Percentiles rank a stretch among this genome's conserved stretches.
Conservation (phyloP, 2,888 invertebrate genomes). For the Drosophila birchii region DNA sequence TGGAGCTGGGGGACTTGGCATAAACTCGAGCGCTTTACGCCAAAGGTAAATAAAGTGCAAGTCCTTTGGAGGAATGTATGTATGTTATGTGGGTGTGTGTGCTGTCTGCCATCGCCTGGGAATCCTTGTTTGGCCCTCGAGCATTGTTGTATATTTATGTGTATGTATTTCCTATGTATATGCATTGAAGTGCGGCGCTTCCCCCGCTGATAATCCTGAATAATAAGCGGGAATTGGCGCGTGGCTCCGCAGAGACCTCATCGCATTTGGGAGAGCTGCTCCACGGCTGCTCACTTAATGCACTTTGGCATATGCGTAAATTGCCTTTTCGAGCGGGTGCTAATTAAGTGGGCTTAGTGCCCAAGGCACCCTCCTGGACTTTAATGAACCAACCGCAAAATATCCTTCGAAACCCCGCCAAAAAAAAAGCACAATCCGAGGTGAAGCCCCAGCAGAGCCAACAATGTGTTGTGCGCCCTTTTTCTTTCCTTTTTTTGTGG, state of each 20-base stretch:
- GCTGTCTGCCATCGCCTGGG: constrained; percentile 11
- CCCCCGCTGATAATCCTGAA: constrained; percentile 42
- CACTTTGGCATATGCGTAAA: constrained; percentile 48
- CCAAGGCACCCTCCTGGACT: constrained; percentile 40
- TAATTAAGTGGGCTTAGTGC: constrained; percentile 64
- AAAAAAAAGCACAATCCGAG: neutral
- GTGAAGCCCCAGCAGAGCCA: constrained; percentile 9
- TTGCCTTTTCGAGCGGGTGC: constrained; percentile 46
- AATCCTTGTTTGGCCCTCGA: constrained; percentile 23
- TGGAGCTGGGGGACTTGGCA: constrained; percentile 1
- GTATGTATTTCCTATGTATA: neutral
- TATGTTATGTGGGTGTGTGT: neutral
- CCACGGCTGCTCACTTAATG: constrained; percentile 45
- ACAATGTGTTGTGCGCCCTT: constrained; percentile 17
- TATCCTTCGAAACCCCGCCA: constrained; percentile 1
- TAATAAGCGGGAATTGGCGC: constrained; percentile 47
- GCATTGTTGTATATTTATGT: constrained; percentile 12
- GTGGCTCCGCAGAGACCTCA: constrained; percentile 30
- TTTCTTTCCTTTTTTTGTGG: neutral
- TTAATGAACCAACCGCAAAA: constrained; percentile 51
- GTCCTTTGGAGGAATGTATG: neutral
- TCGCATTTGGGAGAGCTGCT: neutral
- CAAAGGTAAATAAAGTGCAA: constrained; percentile 71
- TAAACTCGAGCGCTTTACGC: constrained; percentile 72
- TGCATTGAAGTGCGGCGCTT: constrained; percentile 1